These are phyloP conservation scores for Hyles euphorbiae DNA, from an alignment of 1,140 invertebrate genomes.

Conservation along the genomic window DNA sequence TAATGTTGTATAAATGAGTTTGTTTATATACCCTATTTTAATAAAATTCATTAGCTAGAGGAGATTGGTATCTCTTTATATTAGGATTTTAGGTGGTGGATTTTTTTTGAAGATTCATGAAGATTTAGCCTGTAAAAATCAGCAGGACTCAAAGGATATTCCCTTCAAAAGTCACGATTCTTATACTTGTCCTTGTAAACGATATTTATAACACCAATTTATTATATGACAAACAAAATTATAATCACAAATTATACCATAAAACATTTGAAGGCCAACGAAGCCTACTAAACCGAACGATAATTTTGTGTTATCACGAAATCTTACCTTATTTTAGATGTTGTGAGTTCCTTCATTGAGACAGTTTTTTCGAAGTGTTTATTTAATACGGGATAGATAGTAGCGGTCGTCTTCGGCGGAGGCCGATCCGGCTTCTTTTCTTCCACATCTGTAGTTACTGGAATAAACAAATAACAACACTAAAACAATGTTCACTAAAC, in stretches of 20 bases:
- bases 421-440: slow-evolving; percentile 63
- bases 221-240: no score
- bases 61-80: no score
- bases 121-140: no score
- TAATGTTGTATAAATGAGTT: no score
- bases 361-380: slow-evolving; percentile 65
- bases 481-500: neutral
- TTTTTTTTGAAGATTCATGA: no score
- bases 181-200: no score
- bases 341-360: slow-evolving; percentile 62
- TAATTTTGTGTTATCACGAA: slow-evolving; percentile 2
- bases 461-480: slow-evolving; percentile 9
- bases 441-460: slow-evolving; percentile 45
- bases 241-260: neutral
- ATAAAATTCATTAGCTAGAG: no score
- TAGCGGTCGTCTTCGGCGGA: slow-evolving; percentile 37
- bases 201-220: no score
- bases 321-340: slow-evolving; percentile 61
- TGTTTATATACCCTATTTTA: no score
- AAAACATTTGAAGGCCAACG: neutral
- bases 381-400: slow-evolving; percentile 59
- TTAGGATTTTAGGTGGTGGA: no score
- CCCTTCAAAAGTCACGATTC: no score
- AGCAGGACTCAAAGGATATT: no score
- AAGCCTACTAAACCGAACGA: neutral